These are phyloP conservation scores for Mastomys natalensis DNA, from an alignment of 2,113 vertebrate species.

Conservation along the genomic window DNA sequence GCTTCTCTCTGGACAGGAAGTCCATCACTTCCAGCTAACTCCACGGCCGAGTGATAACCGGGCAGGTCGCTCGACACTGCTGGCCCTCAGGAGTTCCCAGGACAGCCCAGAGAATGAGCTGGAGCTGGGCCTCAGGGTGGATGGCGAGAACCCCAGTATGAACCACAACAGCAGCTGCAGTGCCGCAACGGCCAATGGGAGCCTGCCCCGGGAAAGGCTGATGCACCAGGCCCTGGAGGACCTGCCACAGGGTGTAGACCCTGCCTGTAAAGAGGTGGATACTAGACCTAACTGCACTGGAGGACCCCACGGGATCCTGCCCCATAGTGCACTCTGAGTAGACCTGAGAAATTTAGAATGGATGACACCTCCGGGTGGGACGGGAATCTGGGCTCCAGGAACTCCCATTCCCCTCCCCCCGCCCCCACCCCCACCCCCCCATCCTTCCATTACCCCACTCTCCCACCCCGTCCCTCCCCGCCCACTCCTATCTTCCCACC, in stretches of 20 bases:
- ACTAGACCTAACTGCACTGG: neutral
- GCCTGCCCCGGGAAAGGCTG: constrained; percentile 84
- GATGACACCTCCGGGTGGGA: neutral
- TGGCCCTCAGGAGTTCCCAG: neutral
- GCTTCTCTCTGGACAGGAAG: constrained; percentile 85
- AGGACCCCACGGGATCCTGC: too few relatives aligned
- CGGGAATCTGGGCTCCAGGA: neutral
- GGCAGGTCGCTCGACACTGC: constrained; percentile 61
- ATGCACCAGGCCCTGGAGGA: constrained; percentile 84
- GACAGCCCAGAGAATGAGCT: constrained; percentile 20
- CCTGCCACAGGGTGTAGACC: constrained; percentile 90
- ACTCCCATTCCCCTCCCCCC: neutral
- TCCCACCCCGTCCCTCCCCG: neutral
- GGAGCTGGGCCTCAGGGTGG: constrained; percentile 57
- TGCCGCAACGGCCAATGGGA: neutral
- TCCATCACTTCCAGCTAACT: constrained; percentile 86
- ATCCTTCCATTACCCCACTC: constrained; percentile 59
- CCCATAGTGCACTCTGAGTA: neutral
- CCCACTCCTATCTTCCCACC: neutral
- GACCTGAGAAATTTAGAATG: neutral
- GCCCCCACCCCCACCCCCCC: constrained; percentile 21
- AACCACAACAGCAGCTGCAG: constrained; percentile 37
- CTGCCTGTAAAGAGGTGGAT: constrained; percentile 88
- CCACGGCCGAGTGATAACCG: constrained; percentile 23
- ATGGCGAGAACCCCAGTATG: constrained; percentile 2